Conservation (phyloP, 1,140 invertebrate species). For the Luehdorfia chinensis region DNA sequence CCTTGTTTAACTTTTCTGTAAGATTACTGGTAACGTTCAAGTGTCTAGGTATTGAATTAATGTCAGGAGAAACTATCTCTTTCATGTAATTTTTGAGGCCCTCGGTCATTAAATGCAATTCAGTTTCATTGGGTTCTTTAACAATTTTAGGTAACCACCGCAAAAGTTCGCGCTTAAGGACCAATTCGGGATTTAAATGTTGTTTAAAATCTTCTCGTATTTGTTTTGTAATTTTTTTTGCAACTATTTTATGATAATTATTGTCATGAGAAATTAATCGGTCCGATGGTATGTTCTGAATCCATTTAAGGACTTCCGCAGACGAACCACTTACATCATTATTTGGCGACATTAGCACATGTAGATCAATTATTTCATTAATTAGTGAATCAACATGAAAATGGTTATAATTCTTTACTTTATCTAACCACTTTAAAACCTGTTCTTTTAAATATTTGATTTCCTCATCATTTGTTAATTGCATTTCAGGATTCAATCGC, state of each 20-base stretch:
- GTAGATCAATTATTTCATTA: neutral
- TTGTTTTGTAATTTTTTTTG: conserved; percentile 11
- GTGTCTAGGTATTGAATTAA: neutral
- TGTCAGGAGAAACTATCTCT: neutral
- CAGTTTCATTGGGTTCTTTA: conserved; percentile 8
- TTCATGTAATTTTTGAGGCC: conserved; percentile 3
- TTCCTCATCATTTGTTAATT: too few species aligned
- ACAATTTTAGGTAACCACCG: conserved; percentile 11
- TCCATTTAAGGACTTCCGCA: conserved; percentile 7
- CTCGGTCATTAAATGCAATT: neutral
- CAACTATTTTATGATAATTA: conserved; percentile 1
- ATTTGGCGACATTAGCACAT: too few species aligned
- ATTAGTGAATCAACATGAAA: too few species aligned
- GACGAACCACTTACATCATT: too few species aligned
- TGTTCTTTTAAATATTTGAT: too few species aligned
- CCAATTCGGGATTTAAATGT: neutral
- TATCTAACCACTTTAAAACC: too few species aligned
- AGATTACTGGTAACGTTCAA: neutral
- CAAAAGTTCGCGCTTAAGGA: neutral
- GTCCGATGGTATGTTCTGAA: conserved; percentile 1
- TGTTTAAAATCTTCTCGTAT: neutral
- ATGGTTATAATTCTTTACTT: too few species aligned
- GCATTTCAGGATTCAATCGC: too few species aligned
- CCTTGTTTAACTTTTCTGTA: neutral
- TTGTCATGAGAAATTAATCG: conserved; percentile 1